Evolutionary conservation across 2,113 vertebrate species (phyloP), one percentile per base, ranked within the genome.

Genomic region (Leptodactylus fuscus): DNA sequence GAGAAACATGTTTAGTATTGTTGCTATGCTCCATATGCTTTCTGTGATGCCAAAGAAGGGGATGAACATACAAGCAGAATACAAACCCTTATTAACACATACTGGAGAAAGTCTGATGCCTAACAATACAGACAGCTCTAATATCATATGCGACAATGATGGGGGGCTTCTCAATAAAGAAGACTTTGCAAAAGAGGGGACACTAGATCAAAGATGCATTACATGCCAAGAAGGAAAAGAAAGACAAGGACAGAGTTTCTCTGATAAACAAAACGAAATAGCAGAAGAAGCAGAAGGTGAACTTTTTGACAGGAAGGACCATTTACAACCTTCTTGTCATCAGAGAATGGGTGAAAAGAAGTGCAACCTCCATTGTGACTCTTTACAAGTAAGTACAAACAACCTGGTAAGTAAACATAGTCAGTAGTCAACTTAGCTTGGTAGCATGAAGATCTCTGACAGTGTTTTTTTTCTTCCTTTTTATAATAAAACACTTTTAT

Each of bases 21-120:
- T 69, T 69, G 65, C 65, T 69, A 69, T 69, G 16, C 65, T 75
- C 24, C 71, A 48, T 73, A 38, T 24, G 41, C n/a, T 46, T 75
- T 75, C 41, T 48, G 41, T 74, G 36, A 74, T 46, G n/a, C 36
- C 38, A 74, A 74, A 46, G 41, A 75, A 29, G 71, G 24, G 24
- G 71, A 49, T 46, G 44, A 4, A 27, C 24, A 48, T 48, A 48
- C 44, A 75, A 75, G 15, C 71, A 75, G 27, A 27, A 13, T 13
- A 38, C 13, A 51, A 60, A 15, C 5, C 51, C 5, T 16, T 5
- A 12, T 2, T 79, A 24, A 20, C 18, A 78, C 1, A 15, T 34
- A 22, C 51, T n/a, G 53, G 20, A 24, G 20, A 55, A 53, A n/a
- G 16, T 53, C 2, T 36, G 44, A 11, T n/a, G n/a, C 75, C 49